Evolutionary conservation across 2,888 invertebrate species (phyloP).

Genomic region (Stictocephala bisonia): DNA sequence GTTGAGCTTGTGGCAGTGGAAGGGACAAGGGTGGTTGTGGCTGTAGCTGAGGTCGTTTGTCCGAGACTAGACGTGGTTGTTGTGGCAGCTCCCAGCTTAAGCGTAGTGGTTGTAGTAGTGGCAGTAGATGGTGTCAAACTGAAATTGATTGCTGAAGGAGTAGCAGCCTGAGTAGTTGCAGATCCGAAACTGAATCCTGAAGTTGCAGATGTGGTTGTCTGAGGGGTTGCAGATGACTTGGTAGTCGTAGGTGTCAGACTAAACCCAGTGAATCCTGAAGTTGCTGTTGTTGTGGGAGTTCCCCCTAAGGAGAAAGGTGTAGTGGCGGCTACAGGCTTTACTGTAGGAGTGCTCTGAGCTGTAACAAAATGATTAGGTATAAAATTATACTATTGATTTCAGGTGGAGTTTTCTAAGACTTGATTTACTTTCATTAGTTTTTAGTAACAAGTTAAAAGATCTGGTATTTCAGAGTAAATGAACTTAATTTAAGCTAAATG

Average conservation of each 20-base stretch:
- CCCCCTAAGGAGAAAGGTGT: not conserved
- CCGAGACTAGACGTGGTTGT: not conserved
- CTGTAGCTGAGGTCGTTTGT: not conserved
- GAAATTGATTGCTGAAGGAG: not conserved
- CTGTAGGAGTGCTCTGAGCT: conserved; percentile 9
- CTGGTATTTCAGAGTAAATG: no score
- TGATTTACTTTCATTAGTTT: no score
- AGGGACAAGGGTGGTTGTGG: not conserved
- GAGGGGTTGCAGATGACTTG: no score
- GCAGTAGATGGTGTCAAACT: not conserved
- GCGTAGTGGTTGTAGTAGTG: not conserved
- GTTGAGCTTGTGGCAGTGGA: not conserved
- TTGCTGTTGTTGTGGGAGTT: not conserved
- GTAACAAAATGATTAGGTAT: not conserved
- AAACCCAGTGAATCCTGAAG: conserved; percentile 6
- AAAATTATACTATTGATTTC: not conserved
- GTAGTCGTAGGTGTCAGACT: not conserved
- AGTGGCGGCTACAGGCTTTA: conserved; percentile 10
- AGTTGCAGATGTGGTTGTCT: not conserved
- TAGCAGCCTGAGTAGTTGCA: not conserved
- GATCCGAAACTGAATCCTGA: not conserved
- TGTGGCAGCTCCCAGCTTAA: not conserved
- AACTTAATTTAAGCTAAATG: no score
- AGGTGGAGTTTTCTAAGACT: no score
- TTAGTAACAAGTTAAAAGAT: no score